Evolutionary conservation across 2,113 vertebrate species (phyloP).

Genomic region (Sylvilagus bachmani): DNA sequence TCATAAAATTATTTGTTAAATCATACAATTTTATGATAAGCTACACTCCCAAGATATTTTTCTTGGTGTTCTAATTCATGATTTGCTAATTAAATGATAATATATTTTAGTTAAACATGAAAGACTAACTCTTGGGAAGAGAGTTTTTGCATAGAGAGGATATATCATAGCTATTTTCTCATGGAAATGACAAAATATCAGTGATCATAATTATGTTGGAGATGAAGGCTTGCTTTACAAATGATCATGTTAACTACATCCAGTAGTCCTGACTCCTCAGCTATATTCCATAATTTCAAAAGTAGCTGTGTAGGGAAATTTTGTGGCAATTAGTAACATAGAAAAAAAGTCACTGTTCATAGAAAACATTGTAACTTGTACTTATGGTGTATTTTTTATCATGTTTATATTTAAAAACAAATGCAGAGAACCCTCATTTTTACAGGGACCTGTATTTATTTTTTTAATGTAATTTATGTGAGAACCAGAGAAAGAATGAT

Average conservation of each 20-base stretch:
- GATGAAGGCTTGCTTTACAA: not conserved
- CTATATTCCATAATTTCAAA: not conserved
- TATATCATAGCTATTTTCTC: not conserved
- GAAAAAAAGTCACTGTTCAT: not conserved
- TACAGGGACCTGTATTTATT: not conserved
- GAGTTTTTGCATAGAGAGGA: not conserved
- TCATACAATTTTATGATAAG: not conserved
- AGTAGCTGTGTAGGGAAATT: not conserved
- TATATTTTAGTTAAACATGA: not conserved
- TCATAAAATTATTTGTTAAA: not conserved
- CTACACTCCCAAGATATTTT: not conserved
- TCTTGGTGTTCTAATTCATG: not conserved
- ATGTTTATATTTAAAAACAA: not conserved
- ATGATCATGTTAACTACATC: not conserved
- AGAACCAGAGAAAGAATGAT: too few relatives aligned
- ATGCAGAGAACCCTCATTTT: not conserved
- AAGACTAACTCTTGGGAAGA: not conserved
- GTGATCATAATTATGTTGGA: not conserved
- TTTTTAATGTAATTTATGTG: not conserved
- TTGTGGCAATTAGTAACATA: not conserved
- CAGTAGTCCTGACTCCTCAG: not conserved
- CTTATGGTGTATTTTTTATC: not conserved
- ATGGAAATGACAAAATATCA: not conserved
- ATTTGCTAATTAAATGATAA: not conserved
- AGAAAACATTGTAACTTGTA: constrained; percentile 11